Evolutionary conservation across 2,113 vertebrate species (phyloP).

Genomic region (Notechis scutatus): DNA sequence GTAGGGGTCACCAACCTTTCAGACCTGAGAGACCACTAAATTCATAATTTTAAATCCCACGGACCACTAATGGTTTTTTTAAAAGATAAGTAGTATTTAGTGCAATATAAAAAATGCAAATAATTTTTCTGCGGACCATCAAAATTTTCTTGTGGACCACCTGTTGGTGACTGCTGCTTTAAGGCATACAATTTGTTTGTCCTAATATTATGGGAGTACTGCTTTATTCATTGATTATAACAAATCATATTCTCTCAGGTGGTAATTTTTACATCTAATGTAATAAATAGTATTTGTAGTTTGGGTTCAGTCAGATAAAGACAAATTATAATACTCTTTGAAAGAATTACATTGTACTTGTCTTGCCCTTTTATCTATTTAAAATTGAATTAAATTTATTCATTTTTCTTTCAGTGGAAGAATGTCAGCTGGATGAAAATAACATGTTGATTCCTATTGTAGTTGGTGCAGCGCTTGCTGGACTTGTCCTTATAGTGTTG

Average conservation of each 20-base stretch:
- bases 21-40: too few species aligned
- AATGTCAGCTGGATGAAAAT: conserved; percentile 87
- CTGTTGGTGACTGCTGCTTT: neutral
- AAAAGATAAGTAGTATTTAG: too few species aligned
- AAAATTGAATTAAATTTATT: neutral
- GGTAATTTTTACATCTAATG: neutral
- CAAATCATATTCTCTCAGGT: neutral
- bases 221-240: neutral
- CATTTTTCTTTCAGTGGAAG: conserved; percentile 76
- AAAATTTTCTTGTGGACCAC: too few species aligned
- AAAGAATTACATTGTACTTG: neutral
- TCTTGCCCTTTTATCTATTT: neutral
- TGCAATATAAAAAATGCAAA: too few species aligned
- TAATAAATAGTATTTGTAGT: neutral
- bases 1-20: neutral
- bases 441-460: conserved; percentile 95
- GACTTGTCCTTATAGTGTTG: conserved; percentile 91
- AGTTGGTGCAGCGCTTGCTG: conserved; percentile 91
- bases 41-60: too few species aligned
- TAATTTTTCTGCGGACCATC: too few species aligned
- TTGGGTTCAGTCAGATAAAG: neutral
- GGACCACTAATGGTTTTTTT: too few species aligned
- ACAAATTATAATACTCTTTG: neutral
- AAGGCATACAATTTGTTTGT: neutral
- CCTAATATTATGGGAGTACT: neutral